Evolutionary conservation across 2,113 vertebrate genomes (phyloP).

Genomic region (Suncus etruscus): DNA sequence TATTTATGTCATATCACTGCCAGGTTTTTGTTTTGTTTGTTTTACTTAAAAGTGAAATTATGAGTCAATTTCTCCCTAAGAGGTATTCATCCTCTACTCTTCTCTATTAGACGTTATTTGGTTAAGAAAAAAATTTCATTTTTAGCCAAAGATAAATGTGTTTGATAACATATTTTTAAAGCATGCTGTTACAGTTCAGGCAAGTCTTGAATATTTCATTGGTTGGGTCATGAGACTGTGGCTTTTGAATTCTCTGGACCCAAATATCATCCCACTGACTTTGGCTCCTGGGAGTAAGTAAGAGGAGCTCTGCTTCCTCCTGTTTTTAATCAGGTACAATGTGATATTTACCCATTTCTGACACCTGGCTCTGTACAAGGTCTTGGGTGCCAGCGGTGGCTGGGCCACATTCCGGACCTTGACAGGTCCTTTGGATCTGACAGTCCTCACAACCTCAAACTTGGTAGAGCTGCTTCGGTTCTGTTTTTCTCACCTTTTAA

Average conservation of each 20-base stretch:
- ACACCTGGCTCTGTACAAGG: constrained; percentile 74
- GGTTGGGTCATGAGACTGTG: constrained; percentile 75
- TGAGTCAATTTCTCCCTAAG: not conserved
- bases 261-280: constrained; percentile 70
- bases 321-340: constrained; percentile 76
- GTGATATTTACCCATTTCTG: constrained; percentile 78
- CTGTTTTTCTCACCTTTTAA: constrained; percentile 9
- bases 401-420: constrained; percentile 17
- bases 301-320: constrained; percentile 64
- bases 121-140: constrained; percentile 45
- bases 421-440: constrained; percentile 44
- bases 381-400: constrained; percentile 46
- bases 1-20: constrained; percentile 39
- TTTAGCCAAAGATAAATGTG: constrained; percentile 72
- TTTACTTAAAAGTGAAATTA: constrained; percentile 48
- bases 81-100: constrained; percentile 19
- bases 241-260: constrained; percentile 69
- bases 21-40: not conserved
- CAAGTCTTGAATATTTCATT: constrained; percentile 70
- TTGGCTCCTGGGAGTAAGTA: constrained; percentile 67
- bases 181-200: constrained; percentile 37
- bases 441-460: constrained; percentile 27
- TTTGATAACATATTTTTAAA: constrained; percentile 59
- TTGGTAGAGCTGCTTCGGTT: constrained; percentile 46
- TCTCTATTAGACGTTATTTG: not conserved